Conservation (phyloP, 2,113 vertebrate species). For the Piprites chloris region DNA sequence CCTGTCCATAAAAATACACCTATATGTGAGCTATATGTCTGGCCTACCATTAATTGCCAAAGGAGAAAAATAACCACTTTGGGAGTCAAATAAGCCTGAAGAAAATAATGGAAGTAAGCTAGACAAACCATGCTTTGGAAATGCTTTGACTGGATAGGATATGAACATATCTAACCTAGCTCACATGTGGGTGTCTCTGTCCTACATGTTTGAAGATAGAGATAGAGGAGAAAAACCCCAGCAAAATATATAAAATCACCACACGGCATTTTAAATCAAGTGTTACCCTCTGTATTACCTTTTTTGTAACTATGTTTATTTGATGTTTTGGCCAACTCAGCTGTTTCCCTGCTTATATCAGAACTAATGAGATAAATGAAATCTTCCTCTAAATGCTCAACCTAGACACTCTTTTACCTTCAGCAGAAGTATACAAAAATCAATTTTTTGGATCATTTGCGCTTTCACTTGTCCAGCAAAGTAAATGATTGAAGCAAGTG, state of each 20-base stretch:
- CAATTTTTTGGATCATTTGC: background rate
- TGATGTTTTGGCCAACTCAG: background rate
- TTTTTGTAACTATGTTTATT: background rate
- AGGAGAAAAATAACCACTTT: background rate
- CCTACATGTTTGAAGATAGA: background rate
- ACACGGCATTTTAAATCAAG: background rate
- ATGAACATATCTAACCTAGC: fast-evolving
- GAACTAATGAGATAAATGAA: background rate
- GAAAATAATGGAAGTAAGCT: background rate
- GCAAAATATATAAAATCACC: background rate
- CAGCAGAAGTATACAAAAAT: background rate
- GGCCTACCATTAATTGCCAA: background rate
- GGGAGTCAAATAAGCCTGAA: background rate
- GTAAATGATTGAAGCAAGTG: background rate
- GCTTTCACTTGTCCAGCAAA: background rate
- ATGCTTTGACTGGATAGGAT: background rate
- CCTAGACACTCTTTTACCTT: background rate
- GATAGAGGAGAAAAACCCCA: background rate
- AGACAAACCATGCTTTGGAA: background rate
- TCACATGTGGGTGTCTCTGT: background rate
- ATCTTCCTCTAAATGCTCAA: background rate
- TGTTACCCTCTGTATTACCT: background rate
- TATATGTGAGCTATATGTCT: background rate
- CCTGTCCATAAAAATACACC: background rate
- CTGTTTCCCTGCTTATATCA: background rate